A percentile compares a stretch with the other conserved stretches of the same genome.
These are phyloP conservation scores for Anas platyrhynchos DNA, from an alignment of 2,113 vertebrate genomes.

Conservation along the genomic window DNA sequence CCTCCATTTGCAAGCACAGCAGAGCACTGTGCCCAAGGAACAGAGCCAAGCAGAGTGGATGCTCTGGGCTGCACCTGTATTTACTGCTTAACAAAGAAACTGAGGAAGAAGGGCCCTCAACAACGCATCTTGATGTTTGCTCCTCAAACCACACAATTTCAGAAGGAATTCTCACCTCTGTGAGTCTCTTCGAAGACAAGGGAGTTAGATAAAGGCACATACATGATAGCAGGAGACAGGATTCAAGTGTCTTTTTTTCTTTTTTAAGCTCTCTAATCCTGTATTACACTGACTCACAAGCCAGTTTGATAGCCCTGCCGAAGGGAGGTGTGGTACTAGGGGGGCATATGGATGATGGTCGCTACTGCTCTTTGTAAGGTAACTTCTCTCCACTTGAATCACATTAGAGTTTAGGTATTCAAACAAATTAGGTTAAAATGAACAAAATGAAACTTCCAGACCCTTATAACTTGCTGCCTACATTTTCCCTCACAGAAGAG, in stretches of 20 bases:
- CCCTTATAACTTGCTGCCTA: not conserved
- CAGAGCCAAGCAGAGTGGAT: rapidly evolving
- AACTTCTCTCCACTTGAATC: not conserved
- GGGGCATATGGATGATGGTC: not conserved
- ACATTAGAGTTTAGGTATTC: not conserved
- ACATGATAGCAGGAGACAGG: not conserved
- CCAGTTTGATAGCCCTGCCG: not conserved
- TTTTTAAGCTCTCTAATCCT: not conserved
- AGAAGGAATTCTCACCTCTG: not conserved
- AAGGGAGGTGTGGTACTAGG: not conserved
- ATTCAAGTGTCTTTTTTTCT: not conserved
- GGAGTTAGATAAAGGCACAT: not conserved
- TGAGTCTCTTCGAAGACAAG: not conserved
- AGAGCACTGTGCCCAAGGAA: not conserved
- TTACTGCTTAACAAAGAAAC: not conserved
- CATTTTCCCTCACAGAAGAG: not conserved
- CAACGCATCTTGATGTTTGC: not conserved
- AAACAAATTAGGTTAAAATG: not conserved
- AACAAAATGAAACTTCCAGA: not conserved
- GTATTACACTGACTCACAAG: not conserved
- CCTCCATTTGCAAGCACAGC: not conserved
- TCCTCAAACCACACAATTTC: not conserved
- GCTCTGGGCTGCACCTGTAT: not conserved
- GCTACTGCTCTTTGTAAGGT: not conserved
- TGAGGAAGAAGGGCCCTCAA: not conserved